Evolutionary conservation across 2,113 vertebrate genomes (phyloP).

Genomic region (Psittacula cyanocephala): DNA sequence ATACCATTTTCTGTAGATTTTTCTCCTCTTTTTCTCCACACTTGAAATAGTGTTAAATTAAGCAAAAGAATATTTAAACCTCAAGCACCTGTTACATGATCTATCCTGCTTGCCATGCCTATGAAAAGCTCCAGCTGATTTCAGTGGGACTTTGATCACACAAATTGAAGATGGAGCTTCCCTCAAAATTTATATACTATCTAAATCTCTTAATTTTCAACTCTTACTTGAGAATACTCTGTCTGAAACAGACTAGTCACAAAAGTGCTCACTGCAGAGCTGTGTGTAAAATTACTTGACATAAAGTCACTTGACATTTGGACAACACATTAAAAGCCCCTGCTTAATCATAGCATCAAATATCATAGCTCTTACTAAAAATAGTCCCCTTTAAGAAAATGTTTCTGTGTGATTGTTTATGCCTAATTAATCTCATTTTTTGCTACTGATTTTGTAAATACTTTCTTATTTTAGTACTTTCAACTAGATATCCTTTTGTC

Average conservation of each 20-base stretch:
- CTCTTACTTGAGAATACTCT: neutral
- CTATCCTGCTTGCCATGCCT: neutral
- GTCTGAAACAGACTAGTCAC: neutral
- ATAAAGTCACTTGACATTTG: neutral
- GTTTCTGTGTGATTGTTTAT: neutral
- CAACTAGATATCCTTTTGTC: neutral
- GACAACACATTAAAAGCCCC: neutral
- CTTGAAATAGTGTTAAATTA: neutral
- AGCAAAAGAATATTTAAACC: neutral
- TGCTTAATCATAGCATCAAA: neutral
- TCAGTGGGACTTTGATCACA: neutral
- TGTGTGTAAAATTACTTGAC: neutral
- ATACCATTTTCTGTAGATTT: neutral
- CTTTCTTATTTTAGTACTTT: neutral
- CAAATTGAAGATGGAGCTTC: neutral
- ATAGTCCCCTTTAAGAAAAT: neutral
- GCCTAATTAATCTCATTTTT: slow-evolving; percentile 14
- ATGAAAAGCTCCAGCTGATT: neutral
- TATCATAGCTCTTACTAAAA: neutral
- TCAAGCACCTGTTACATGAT: neutral
- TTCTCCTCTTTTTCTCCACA: neutral
- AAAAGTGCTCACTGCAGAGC: neutral
- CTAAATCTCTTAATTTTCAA: neutral
- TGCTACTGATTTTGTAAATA: neutral
- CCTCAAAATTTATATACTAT: neutral